Evolutionary conservation across 2,797 vertebrate species (phyloP).

Genomic region (Enteromius viviparus): DNA sequence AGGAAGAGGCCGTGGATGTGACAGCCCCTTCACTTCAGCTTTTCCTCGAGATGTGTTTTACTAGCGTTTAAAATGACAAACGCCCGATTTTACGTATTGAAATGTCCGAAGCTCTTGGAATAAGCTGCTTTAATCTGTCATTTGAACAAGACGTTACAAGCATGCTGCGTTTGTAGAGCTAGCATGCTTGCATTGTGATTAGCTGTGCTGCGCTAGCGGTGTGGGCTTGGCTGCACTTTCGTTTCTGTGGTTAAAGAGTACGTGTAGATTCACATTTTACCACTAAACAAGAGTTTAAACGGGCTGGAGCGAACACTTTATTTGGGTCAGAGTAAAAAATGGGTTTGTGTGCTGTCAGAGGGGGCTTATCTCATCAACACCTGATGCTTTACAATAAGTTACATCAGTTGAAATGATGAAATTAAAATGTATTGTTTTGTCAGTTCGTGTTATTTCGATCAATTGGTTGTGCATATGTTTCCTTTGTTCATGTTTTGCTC

Average conservation of each 20-base stretch:
- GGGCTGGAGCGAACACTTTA: neutral
- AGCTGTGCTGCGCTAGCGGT: constrained; percentile 26
- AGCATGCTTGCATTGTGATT: constrained; percentile 13
- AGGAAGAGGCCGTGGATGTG: constrained; percentile 52
- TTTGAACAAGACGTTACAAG: neutral
- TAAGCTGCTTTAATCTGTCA: neutral
- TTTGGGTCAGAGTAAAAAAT: neutral
- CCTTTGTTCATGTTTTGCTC: too few species aligned
- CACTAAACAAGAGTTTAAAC: neutral
- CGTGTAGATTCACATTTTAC: neutral
- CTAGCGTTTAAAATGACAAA: neutral
- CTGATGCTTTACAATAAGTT: neutral
- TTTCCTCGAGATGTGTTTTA: neutral
- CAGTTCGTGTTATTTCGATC: neutral
- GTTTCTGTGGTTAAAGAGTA: constrained; percentile 6
- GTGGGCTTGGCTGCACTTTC: neutral
- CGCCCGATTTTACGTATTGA: too few species aligned
- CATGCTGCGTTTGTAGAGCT: neutral
- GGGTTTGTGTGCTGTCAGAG: neutral
- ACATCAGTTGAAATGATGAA: neutral
- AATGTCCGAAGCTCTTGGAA: neutral
- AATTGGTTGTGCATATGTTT: neutral
- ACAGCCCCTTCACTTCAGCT: constrained; percentile 11
- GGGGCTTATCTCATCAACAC: neutral
- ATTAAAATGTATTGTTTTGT: neutral